Evolutionary conservation across 2,113 vertebrate species (phyloP), one percentile per base, ranked within the genome.

Genomic region (Emberiza fucata): DNA sequence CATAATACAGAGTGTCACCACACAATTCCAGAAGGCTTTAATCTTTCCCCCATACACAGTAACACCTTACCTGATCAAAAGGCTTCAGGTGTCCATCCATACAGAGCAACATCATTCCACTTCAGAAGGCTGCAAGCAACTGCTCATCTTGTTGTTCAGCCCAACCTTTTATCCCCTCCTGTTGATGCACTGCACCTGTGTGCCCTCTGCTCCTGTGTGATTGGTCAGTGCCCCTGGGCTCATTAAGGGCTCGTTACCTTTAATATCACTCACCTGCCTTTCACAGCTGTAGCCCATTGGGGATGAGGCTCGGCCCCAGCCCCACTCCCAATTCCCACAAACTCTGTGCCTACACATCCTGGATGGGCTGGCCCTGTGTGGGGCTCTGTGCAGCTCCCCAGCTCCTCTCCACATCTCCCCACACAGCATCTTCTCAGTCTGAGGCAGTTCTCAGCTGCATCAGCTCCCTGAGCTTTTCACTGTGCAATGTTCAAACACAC

Each of bases 91-190:
- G 2, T 6, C 23, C 27, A 10, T 17, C 16, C 57, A 60, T 3
- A 18, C 24, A 12, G 5, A 60, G 24, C 6, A 37, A 8, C 24
- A 27, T 0, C 15, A 17, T 2, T 0, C 7, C 24, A 37, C 57
- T 18, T 6, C 35, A 37, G 24, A 60, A 60, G 11, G 35, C 24
- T 12, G 16, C 24, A 19, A 37, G 5, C 10, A 8, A 12, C 24
- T 8, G 11, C 24, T 6, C 7, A 4, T 25, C 5, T 4, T 60
- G 35, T 5, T 37, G 35, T 27, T 27, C 16, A 60, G 57, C 57
- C 57, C 57, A 27, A 0, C 35, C 35, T 18, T 60, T 37, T 37
- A 27, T 27, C 24, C 57, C 57, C 35, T 27, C 24, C 8, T 3
- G 10, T 5, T 37, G 0, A 60, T 37, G 57, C 57, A 12, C 7